phyloP scores from a whole-genome alignment of 2,113 vertebrate species.

The Marcusenius ussheri region DNA sequence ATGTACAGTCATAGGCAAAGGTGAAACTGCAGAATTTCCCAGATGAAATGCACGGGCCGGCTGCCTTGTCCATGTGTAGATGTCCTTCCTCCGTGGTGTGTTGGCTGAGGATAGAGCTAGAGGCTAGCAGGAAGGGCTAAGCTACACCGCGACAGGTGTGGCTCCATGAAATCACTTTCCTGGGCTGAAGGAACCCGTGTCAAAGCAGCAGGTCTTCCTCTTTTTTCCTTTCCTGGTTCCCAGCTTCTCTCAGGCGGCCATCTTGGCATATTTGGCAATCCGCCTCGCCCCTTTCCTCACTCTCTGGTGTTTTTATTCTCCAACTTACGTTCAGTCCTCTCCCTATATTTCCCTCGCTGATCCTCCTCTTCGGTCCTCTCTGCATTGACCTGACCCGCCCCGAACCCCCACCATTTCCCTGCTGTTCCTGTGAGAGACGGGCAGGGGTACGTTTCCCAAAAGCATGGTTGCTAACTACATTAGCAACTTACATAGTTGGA shows the following conservation, averaged over 20 bases:
- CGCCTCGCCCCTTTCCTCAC: neutral
- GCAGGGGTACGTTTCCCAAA: no score
- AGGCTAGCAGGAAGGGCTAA: neutral
- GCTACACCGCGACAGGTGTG: neutral
- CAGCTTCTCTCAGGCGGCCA: neutral
- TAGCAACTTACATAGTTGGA: no score
- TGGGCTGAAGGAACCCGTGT: neutral
- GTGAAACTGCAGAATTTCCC: neutral
- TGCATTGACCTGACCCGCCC: neutral
- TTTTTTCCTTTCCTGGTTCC: neutral
- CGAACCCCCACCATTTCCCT: neutral
- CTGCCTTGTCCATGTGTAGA: neutral
- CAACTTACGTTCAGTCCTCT: neutral
- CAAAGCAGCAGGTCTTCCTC: neutral
- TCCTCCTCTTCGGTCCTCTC: neutral
- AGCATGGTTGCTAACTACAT: no score
- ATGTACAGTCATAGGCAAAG: neutral
- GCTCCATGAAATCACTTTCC: neutral
- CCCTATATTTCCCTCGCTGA: neutral
- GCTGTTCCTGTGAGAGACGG: neutral
- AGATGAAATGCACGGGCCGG: neutral
- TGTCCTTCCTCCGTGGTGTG: neutral
- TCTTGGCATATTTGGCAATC: neutral
- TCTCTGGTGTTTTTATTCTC: neutral
- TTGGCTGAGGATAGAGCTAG: neutral